Base-by-base conservation (phyloP, 2,797 vertebrate genomes). In the Ambastaia sidthimunki region DNA sequence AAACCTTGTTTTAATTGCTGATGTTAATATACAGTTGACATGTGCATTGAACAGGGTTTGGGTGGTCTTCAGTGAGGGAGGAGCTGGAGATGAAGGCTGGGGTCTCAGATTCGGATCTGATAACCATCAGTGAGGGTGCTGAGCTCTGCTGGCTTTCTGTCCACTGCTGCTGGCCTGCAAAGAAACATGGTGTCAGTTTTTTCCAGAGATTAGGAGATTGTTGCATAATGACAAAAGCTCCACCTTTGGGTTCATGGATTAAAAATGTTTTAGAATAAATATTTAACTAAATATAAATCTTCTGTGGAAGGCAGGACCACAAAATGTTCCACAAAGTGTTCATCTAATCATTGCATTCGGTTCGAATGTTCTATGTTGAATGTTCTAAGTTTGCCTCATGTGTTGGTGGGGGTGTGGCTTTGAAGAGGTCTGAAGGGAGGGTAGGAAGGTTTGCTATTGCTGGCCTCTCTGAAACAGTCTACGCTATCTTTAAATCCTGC, bases 81-180 rank as follows among this genome's bases (percentile, higher is more conserved):
- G 25, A 21, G 60, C 19, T 73, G 62, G 63, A 74, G 50, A 47
- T 59, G 50, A 60, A 37, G 52, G 34, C 28, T 65, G 67, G 19
- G 31, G n/a, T 18, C 78, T 94, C 93, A 98, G 90, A 99, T 98
- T 74, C 97, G 95, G 85, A 99, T 97, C 89, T 99, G 97, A 89
- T 99, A 99, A 81, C 96, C 96, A 69, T 99, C 97, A 0, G 84
- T 97, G 85, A 98, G 92, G 0, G 94, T 93, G 82, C 96, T 94
- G 88, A 98, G 95, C 71, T 97, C 96, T 0, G 94, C 88, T 66
- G 90, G 95, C 74, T 95, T 97, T 90, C 94, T 95, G 79, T 97
- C 96, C 82, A 95, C 88, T 11, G 90, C 86, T 0, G 95, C 96
- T 2, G 96, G 96, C 91, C 97, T 98, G 84, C 71, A 78, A 62